Evolutionary conservation across 2,113 vertebrate genomes (phyloP).

Genomic region (Phasianus colchicus): DNA sequence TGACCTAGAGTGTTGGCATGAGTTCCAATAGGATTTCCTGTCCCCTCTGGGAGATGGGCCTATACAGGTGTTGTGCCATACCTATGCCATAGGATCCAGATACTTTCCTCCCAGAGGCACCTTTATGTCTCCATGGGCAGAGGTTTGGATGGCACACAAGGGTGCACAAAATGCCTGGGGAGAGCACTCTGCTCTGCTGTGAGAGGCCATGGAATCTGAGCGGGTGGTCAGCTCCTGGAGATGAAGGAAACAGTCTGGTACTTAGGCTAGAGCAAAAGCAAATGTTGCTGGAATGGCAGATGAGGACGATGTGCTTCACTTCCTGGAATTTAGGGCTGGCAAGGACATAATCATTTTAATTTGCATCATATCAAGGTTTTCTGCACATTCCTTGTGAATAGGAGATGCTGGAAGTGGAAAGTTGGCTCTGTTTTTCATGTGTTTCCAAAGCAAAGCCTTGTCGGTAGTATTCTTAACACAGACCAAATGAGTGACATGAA

Average conservation of each 20-base stretch:
- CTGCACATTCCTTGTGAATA: constrained; percentile 45
- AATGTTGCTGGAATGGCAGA: constrained; percentile 40
- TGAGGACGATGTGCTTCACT: constrained; percentile 26
- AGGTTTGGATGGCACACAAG: not conserved
- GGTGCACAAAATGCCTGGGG: not conserved
- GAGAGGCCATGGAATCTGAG: constrained; percentile 38
- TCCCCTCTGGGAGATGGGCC: fast-evolving
- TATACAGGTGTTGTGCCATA: not conserved
- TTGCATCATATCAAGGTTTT: constrained; percentile 58
- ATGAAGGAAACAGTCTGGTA: constrained; percentile 51
- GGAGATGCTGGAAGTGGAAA: constrained; percentile 19
- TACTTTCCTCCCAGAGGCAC: not conserved
- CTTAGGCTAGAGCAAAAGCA: constrained; percentile 58
- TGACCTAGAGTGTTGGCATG: fast-evolving
- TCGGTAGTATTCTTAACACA: not conserved
- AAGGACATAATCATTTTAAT: constrained; percentile 40
- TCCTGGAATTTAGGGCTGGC: constrained; percentile 51
- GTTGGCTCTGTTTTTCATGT: not conserved
- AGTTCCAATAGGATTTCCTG: not conserved
- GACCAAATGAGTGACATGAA: not conserved
- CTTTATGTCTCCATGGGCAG: not conserved
- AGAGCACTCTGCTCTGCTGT: not conserved
- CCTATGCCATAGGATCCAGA: not conserved
- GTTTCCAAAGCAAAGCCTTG: constrained; percentile 53
- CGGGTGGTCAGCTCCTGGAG: not conserved